A percentile compares a stretch with the other conserved stretches of the same genome.
Evolutionary conservation across 2,113 vertebrate genomes (phyloP).

Genomic region (Diadophis punctatus): DNA sequence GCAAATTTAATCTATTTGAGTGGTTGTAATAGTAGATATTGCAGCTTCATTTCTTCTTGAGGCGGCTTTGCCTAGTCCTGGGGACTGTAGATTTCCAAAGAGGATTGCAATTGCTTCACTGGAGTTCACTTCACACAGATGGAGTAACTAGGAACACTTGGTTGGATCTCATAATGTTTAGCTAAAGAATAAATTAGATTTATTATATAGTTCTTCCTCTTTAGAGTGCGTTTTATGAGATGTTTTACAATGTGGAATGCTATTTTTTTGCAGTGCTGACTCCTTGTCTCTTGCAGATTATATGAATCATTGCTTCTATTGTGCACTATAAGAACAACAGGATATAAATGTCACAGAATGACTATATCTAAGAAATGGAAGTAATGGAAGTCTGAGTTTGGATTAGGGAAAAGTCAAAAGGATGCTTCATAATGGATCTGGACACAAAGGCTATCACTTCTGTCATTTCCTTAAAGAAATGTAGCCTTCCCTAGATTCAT

Average conservation of each 20-base stretch:
- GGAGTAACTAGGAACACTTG: not conserved
- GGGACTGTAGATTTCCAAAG: not conserved
- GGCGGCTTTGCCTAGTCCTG: not conserved
- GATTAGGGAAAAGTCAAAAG: not conserved
- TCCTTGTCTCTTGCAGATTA: not conserved
- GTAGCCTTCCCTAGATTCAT: not conserved
- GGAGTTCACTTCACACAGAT: not conserved
- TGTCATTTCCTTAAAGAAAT: not conserved
- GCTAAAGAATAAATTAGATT: not conserved
- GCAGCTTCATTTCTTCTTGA: not conserved
- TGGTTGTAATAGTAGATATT: conserved; percentile 15
- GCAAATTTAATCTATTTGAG: not conserved
- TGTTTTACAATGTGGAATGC: not conserved
- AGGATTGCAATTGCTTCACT: not conserved
- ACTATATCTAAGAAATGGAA: not conserved
- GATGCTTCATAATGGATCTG: not conserved
- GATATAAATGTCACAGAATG: not conserved
- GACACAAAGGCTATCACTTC: not conserved
- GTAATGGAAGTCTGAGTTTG: not conserved
- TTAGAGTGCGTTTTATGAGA: not conserved
- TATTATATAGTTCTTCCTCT: not conserved
- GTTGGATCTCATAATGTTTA: not conserved
- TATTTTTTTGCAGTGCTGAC: not conserved
- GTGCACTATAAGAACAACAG: no score
- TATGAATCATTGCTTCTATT: not conserved